A percentile compares a stretch with the other conserved stretches of the same genome.
Evolutionary conservation across 2,888 invertebrate genomes (phyloP).

Genomic region (Xylota segnis): DNA sequence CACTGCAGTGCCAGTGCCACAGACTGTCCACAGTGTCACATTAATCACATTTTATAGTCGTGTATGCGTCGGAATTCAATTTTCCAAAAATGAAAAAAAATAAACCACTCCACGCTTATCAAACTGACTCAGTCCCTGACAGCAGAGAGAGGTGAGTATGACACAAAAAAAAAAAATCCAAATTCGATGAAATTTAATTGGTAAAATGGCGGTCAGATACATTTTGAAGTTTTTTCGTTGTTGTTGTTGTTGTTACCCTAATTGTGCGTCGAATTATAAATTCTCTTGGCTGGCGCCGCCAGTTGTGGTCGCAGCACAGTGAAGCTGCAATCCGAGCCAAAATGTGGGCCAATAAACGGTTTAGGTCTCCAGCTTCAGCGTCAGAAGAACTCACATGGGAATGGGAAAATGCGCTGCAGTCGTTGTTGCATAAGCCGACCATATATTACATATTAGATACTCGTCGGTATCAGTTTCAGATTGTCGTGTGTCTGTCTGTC

Average conservation of each 20-base stretch:
- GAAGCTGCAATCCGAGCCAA: slow-evolving; percentile 44
- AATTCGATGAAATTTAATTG: slow-evolving; percentile 57
- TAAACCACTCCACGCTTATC: background rate
- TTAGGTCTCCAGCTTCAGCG: slow-evolving; percentile 27
- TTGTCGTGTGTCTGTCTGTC: slow-evolving; percentile 37
- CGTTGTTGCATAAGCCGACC: slow-evolving; percentile 53
- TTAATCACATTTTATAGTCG: slow-evolving; percentile 70
- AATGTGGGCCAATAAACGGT: slow-evolving; percentile 69
- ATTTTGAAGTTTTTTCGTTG: slow-evolving; percentile 10
- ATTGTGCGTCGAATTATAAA: slow-evolving; percentile 25
- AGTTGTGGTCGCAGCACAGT: slow-evolving; percentile 19
- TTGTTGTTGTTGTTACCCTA: no score
- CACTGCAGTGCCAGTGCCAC: slow-evolving; percentile 54
- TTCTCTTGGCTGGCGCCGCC: slow-evolving; percentile 18
- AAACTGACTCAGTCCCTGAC: background rate
- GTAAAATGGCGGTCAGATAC: slow-evolving; percentile 40
- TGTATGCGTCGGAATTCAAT: slow-evolving; percentile 64
- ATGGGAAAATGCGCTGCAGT: slow-evolving; percentile 35
- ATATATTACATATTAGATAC: slow-evolving; percentile 46
- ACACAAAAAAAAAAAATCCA: background rate
- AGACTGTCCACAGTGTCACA: slow-evolving; percentile 51
- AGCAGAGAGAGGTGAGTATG: slow-evolving; percentile 22
- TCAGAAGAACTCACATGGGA: slow-evolving; percentile 53
- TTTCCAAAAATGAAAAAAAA: slow-evolving; percentile 63
- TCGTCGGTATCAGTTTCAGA: slow-evolving; percentile 66